Conservation (phyloP, 2,113 vertebrate species). For the Hemibagrus wyckioides region DNA sequence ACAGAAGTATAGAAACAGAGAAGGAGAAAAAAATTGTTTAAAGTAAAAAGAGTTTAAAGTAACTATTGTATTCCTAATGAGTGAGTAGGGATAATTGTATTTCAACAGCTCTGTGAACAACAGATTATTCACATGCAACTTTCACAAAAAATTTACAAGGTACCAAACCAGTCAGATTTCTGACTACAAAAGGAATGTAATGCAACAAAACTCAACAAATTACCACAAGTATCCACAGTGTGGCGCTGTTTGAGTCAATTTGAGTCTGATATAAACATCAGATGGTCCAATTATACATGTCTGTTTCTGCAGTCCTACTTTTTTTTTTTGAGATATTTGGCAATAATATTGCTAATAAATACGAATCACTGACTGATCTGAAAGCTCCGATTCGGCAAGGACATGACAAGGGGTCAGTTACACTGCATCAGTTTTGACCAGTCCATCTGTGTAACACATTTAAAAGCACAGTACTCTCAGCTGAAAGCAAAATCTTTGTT, state of each 20-base stretch:
- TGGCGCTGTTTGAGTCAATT: background rate
- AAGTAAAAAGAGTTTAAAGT: too few species aligned
- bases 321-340: background rate
- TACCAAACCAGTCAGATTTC: background rate
- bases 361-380: background rate
- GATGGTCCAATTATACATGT: background rate
- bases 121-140: background rate
- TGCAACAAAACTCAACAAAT: background rate
- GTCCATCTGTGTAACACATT: background rate
- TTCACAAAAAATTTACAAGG: background rate
- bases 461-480: background rate
- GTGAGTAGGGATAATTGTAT: background rate
- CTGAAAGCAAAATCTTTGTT: background rate
- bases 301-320: background rate
- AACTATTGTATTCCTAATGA: background rate
- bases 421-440: too few species aligned
- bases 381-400: background rate
- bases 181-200: background rate
- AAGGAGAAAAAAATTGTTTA: too few species aligned
- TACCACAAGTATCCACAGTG: slow-evolving; percentile 1
- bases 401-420: too few species aligned
- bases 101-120: background rate
- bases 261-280: background rate
- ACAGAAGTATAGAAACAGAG: too few species aligned
- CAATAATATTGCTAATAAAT: background rate